phyloP scores from a whole-genome alignment of 2,888 invertebrate genomes.

The Athripsodes cinereus region DNA sequence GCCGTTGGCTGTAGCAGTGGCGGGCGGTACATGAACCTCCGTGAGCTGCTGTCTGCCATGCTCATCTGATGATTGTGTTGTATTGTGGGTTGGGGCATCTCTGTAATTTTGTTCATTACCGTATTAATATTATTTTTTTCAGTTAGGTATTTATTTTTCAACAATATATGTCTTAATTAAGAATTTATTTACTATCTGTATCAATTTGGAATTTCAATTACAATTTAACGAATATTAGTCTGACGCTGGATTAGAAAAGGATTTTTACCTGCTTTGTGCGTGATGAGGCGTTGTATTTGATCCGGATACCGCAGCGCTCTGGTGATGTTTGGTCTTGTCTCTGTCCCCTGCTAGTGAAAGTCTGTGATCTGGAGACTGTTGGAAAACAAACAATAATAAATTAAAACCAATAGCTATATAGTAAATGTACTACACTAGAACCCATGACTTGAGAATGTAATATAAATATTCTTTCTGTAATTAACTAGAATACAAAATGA shows the following conservation, averaged over 20 bases:
- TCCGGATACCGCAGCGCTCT: neutral
- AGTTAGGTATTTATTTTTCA: too few relatives aligned
- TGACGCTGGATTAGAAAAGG: too few relatives aligned
- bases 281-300: slow-evolving; percentile 16
- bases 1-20: slow-evolving; percentile 21
- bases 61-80: slow-evolving; percentile 26
- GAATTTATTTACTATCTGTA: too few relatives aligned
- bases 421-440: too few relatives aligned
- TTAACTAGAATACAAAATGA: too few relatives aligned
- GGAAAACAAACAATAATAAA: neutral
- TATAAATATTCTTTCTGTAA: too few relatives aligned
- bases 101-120: too few relatives aligned
- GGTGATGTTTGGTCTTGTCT: slow-evolving; percentile 25
- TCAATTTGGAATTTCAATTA: too few relatives aligned
- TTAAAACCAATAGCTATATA: neutral
- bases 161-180: too few relatives aligned
- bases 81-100: slow-evolving; percentile 26
- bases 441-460: too few relatives aligned
- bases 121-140: too few relatives aligned
- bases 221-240: too few relatives aligned
- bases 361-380: slow-evolving; percentile 26
- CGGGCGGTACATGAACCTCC: slow-evolving; percentile 22
- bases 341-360: slow-evolving; percentile 25
- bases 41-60: slow-evolving; percentile 22
- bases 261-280: slow-evolving; percentile 20